Conservation (phyloP, 37 sponge, comb jelly and placozoan genomes). For the Ephydatia muelleri region DNA sequence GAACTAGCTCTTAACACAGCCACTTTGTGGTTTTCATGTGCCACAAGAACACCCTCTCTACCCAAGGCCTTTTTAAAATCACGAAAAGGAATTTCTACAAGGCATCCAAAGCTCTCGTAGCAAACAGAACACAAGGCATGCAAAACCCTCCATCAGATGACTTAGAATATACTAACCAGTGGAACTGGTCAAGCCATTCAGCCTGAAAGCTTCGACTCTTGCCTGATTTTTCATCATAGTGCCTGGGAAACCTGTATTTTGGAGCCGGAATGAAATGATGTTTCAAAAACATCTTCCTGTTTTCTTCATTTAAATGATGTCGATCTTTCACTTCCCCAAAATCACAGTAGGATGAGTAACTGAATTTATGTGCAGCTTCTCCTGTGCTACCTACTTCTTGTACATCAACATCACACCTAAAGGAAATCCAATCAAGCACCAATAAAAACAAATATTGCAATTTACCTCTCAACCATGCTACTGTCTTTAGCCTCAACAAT, state of each 20-base stretch:
- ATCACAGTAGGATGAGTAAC: not conserved
- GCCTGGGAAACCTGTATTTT: not conserved
- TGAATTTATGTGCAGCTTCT: not conserved
- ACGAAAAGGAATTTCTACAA: not conserved
- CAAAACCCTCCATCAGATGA: not conserved
- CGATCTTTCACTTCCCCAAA: not conserved
- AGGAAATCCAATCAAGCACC: not conserved
- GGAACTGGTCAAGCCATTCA: no score
- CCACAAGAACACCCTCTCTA: not conserved
- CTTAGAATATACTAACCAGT: no score
- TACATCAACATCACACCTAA: not conserved
- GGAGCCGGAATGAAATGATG: not conserved
- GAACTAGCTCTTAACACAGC: not conserved
- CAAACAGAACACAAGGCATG: not conserved
- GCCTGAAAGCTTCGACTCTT: not conserved
- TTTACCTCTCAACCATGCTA: not conserved
- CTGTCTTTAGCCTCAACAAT: not conserved
- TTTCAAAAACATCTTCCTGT: constrained; percentile 1
- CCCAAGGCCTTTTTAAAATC: not conserved
- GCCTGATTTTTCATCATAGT: not conserved
- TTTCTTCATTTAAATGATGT: not conserved
- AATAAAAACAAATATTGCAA: not conserved
- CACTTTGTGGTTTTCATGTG: constrained; percentile 1
- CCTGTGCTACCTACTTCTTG: not conserved
- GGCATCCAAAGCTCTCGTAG: not conserved